Evolutionary conservation across 2,113 vertebrate genomes (phyloP).

Genomic region (Actinemys pallida): DNA sequence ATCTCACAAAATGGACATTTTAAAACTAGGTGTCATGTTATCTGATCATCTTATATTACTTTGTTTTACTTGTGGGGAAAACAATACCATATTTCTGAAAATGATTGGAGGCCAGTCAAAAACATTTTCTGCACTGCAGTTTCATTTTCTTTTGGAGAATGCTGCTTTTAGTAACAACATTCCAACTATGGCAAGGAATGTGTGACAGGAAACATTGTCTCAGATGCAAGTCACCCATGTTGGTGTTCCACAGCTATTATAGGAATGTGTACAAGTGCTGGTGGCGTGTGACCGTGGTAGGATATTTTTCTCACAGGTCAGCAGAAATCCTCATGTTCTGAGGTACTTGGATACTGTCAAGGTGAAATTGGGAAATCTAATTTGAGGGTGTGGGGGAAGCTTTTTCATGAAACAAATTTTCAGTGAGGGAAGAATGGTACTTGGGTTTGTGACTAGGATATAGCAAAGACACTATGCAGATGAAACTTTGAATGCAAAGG

Average conservation of each 20-base stretch:
- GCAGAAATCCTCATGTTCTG: not conserved
- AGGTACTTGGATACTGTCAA: not conserved
- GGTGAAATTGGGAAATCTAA: not conserved
- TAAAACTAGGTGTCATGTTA: not conserved
- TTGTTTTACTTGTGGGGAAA: slow-evolving; percentile 13
- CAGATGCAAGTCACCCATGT: not conserved
- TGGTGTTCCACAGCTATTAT: not conserved
- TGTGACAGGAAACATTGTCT: not conserved
- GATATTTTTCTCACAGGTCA: not conserved
- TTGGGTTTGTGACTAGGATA: not conserved
- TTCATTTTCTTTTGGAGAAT: slow-evolving; percentile 30
- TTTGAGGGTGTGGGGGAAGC: not conserved
- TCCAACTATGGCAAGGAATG: not conserved
- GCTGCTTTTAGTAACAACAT: not conserved
- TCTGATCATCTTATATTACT: not conserved
- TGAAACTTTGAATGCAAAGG: not conserved
- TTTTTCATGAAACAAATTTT: not conserved
- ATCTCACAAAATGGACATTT: not conserved
- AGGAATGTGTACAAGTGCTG: not conserved
- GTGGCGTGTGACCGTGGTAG: not conserved
- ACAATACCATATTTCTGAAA: not conserved
- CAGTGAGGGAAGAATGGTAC: not conserved
- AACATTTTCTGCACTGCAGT: not conserved
- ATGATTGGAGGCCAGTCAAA: slow-evolving; percentile 45
- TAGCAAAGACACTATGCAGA: not conserved